phyloP scores from a whole-genome alignment of 2,113 vertebrate species.

The Axis porcinus region DNA sequence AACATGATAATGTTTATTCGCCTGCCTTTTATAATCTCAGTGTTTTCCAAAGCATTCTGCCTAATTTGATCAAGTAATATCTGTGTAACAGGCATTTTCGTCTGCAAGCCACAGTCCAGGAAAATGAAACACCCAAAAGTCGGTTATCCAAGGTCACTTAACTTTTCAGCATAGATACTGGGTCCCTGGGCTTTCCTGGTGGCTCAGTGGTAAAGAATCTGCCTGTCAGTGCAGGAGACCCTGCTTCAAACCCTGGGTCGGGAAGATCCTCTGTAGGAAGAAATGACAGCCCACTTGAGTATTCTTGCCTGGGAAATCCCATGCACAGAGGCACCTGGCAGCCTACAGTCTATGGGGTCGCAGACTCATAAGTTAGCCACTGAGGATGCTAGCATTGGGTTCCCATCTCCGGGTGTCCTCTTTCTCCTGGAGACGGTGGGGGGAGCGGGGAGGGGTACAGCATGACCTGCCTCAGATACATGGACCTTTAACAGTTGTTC shows the following conservation, averaged over 20 bases:
- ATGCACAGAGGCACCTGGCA: background rate
- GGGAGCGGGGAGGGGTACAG: accelerated
- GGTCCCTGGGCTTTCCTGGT: background rate
- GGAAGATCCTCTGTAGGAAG: background rate
- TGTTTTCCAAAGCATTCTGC: slow-evolving; percentile 1
- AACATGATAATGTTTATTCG: background rate
- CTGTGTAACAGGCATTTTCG: background rate
- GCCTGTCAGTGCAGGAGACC: background rate
- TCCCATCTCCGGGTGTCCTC: background rate
- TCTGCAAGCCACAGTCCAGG: background rate
- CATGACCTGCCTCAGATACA: background rate
- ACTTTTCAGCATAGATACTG: background rate
- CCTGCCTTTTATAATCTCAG: background rate
- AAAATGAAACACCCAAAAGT: background rate
- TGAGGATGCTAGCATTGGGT: accelerated
- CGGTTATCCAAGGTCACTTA: background rate
- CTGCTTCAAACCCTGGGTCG: background rate
- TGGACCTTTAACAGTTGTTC: background rate
- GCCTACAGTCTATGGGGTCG: background rate
- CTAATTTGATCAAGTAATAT: background rate
- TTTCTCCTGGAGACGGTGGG: background rate
- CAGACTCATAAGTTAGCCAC: background rate
- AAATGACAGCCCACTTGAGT: background rate
- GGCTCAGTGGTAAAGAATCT: background rate
- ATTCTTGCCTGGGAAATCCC: background rate